Evolutionary conservation across 2,113 vertebrate genomes (phyloP).

Genomic region (Calyptomena viridis): DNA sequence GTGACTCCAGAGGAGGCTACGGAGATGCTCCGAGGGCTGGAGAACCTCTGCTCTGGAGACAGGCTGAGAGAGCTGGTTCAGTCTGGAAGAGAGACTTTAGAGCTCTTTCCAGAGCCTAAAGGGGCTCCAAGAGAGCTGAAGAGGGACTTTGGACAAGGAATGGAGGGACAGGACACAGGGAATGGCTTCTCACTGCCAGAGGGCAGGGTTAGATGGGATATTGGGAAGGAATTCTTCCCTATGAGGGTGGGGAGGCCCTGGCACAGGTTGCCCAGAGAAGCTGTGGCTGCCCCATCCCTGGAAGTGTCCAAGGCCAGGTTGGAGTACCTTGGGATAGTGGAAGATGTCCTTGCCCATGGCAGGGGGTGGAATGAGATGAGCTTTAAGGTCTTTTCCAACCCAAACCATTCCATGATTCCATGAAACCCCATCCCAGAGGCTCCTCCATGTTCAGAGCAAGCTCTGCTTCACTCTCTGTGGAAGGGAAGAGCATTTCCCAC

Average conservation of each 20-base stretch:
- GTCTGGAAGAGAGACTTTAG: background rate
- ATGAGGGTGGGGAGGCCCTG: rapidly evolving
- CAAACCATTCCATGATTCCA: background rate
- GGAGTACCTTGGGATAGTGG: rapidly evolving
- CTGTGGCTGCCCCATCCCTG: background rate
- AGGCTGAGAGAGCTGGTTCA: background rate
- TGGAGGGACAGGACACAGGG: background rate
- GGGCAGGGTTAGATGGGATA: background rate
- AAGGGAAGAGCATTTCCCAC: background rate
- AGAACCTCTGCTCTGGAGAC: background rate
- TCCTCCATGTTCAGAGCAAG: background rate
- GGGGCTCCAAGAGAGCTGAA: background rate
- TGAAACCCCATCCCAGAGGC: background rate
- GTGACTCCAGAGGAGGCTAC: rapidly evolving
- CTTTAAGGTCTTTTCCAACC: background rate
- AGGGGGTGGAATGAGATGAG: background rate
- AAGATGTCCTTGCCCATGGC: background rate
- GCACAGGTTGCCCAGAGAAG: background rate
- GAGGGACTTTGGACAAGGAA: background rate
- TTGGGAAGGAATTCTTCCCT: background rate
- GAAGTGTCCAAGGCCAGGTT: rapidly evolving
- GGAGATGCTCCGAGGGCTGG: background rate
- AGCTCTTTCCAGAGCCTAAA: rapidly evolving
- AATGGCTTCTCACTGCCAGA: background rate
- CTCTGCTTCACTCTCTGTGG: background rate